Evolutionary conservation across 1,140 invertebrate species (phyloP).

Genomic region (Drosophila guanche): DNA sequence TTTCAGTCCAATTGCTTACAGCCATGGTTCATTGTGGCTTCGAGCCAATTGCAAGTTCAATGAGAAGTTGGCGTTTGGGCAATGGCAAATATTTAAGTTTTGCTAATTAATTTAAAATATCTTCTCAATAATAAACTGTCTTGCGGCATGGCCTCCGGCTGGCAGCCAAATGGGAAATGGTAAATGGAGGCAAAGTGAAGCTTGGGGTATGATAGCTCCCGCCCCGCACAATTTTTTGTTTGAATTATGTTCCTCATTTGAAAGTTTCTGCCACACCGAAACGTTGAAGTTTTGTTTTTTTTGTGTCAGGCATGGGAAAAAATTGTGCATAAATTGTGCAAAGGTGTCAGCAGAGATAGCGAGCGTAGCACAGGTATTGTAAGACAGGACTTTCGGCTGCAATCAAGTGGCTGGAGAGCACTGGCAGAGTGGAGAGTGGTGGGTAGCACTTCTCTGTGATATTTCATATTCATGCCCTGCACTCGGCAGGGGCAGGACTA

Average conservation of each 20-base stretch:
- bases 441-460: slow-evolving; percentile 34
- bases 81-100: slow-evolving; percentile 77
- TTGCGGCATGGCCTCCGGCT: background rate
- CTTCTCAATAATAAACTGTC: slow-evolving; percentile 37
- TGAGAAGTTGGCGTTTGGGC: slow-evolving; percentile 72
- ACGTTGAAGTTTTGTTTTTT: slow-evolving; percentile 19
- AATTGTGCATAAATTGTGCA: slow-evolving; percentile 71
- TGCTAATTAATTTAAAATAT: slow-evolving; percentile 77
- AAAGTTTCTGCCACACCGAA: slow-evolving; percentile 67
- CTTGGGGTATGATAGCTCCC: slow-evolving; percentile 17
- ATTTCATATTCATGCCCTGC: slow-evolving; percentile 71
- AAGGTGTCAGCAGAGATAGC: slow-evolving; percentile 77
- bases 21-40: slow-evolving; percentile 10
- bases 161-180: background rate
- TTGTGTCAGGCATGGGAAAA: slow-evolving; percentile 46
- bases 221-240: slow-evolving; percentile 53
- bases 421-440: too few relatives aligned
- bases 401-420: too few relatives aligned
- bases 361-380: slow-evolving; percentile 30
- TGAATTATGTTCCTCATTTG: slow-evolving; percentile 77
- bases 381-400: slow-evolving; percentile 20
- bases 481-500: slow-evolving; percentile 37
- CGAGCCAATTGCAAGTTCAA: slow-evolving; percentile 65
- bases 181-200: slow-evolving; percentile 5
- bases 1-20: slow-evolving; percentile 35